phyloP scores from a whole-genome alignment of 2,888 invertebrate genomes.

The Branchipolynoe longqiensis region DNA sequence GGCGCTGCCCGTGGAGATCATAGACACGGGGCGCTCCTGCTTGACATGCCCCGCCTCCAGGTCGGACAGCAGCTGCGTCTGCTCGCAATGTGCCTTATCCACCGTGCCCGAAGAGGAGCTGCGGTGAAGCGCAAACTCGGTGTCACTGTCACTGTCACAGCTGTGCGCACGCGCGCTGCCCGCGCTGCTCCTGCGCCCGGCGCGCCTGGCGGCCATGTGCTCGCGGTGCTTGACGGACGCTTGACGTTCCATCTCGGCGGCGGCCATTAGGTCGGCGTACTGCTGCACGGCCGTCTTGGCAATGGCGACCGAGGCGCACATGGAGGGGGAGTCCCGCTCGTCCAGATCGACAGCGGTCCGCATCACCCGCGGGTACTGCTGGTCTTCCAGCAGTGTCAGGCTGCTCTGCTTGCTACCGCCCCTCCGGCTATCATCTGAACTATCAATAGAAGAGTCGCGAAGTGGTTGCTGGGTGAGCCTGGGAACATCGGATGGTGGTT shows the following conservation, averaged over 20 bases:
- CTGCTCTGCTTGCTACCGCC: neutral
- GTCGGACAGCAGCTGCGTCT: slow-evolving; percentile 70
- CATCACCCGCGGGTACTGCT: slow-evolving; percentile 41
- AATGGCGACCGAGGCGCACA: slow-evolving; percentile 64
- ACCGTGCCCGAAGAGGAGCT: neutral
- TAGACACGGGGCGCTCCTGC: slow-evolving; percentile 77
- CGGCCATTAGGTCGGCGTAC: slow-evolving; percentile 67
- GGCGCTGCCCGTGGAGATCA: slow-evolving; percentile 86
- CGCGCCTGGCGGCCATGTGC: neutral
- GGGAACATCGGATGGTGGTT: neutral
- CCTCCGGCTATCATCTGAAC: neutral
- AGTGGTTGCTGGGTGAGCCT: neutral
- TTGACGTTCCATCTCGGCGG: slow-evolving; percentile 62
- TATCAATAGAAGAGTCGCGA: neutral
- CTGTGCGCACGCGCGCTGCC: slow-evolving; percentile 20
- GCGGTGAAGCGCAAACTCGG: neutral
- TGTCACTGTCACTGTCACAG: slow-evolving; percentile 23
- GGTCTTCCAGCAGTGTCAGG: slow-evolving; percentile 29
- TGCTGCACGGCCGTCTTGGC: slow-evolving; percentile 67
- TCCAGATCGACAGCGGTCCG: slow-evolving; percentile 60
- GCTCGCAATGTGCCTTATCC: neutral
- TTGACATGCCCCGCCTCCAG: slow-evolving; percentile 71
- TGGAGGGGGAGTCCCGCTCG: slow-evolving; percentile 47
- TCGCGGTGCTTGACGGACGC: slow-evolving; percentile 21
- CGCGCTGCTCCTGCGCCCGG: slow-evolving; percentile 2